Base-by-base conservation (phyloP, 1,140 invertebrate genomes). In the Drosophila pseudoobscura region DNA sequence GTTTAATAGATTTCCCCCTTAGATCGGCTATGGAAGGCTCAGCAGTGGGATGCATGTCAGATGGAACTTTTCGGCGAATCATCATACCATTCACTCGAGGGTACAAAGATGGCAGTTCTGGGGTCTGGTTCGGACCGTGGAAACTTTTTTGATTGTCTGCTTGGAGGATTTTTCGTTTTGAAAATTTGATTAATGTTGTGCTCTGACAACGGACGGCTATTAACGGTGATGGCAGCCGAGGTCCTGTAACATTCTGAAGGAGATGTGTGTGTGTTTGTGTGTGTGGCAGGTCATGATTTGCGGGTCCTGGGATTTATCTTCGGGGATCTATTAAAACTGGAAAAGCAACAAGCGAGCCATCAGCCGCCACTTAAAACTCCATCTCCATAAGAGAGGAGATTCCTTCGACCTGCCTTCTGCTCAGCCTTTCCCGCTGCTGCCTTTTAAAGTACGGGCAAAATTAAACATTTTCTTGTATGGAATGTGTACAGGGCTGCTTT, bases 141-240 rank as follows among this genome's bases (percentile, higher is more conserved):
- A 70, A 70, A 70, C 44, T 70, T 70, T 70, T 69, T 70, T 53
- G 66, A 70, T 70, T 70, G 66, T 70, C 64, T 70, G 55, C 71
- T 75, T 58, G 53, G 65, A 49, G 49, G 53, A 73, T 73, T 73
- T 73, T 73, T 62, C 57, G 51, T 45, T 46, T 72, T 72, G 71
- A 75, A 75, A 75, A 75, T 75, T 75, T 75, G 71, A 75, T 75
- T 75, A 75, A 75, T 75, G 71, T 47, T 65, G 24, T 43, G 49
- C 71, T 45, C 71, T 29, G 35, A 49, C 75, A 71, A 75, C 60
- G 74, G 70, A 75, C 71, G 71, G 60, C 71, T 75, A 75, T 75
- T 75, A 75, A 70, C 66, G 57, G 50, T 44, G 35, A 70, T 53
- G 71, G 61, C 35, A 53, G 60, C 17, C 43, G 45, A 64, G 35